Evolutionary conservation across 2,113 vertebrate genomes (phyloP).

Genomic region (Glaucidium brasilianum): DNA sequence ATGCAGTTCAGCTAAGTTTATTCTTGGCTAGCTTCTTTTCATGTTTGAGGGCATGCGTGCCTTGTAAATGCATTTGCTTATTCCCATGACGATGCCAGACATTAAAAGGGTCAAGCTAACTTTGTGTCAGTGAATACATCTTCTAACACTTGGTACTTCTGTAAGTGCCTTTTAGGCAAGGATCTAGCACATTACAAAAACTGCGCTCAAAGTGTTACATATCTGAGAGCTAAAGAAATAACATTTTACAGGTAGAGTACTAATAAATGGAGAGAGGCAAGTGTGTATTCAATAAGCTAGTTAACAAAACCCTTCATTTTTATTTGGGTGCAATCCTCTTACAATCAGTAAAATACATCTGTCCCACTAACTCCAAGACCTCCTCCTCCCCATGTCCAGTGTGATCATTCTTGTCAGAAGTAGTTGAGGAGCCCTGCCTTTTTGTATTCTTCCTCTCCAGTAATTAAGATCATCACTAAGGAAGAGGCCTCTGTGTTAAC

Average conservation of each 20-base stretch:
- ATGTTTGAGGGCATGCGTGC: not conserved
- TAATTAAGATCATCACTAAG: not conserved
- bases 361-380: not conserved
- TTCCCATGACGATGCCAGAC: not conserved
- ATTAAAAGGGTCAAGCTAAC: not conserved
- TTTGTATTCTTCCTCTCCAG: not conserved
- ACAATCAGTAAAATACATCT: rapidly evolving
- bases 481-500: not conserved
- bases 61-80: not conserved
- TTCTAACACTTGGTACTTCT: not conserved
- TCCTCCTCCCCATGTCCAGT: not conserved
- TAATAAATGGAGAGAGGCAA: not conserved
- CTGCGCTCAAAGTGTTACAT: not conserved
- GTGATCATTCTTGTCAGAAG: not conserved
- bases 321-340: not conserved
- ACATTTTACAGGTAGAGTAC: not conserved
- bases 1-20: not conserved
- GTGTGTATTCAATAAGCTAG: not conserved
- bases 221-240: not conserved
- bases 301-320: not conserved
- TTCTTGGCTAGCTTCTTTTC: not conserved
- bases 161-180: not conserved
- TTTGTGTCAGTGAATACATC: not conserved
- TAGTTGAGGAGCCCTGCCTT: not conserved
- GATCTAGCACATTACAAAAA: not conserved